A percentile compares a stretch with the other conserved stretches of the same genome.
These are phyloP conservation scores for Elysia crispata DNA, from an alignment of 2,888 invertebrate genomes.

Conservation along the genomic window DNA sequence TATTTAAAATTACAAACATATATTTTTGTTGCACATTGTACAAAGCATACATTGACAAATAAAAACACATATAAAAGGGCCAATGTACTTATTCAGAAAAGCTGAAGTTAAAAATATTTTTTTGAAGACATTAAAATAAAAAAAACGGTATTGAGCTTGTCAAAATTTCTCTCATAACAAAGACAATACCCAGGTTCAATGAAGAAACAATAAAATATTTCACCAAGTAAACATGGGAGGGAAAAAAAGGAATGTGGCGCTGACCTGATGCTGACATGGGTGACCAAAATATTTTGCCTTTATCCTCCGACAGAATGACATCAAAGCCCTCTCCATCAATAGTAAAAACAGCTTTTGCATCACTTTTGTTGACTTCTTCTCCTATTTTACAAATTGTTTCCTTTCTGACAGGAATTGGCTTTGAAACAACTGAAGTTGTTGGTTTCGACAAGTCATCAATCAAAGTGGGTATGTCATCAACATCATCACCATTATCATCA, in stretches of 20 bases:
- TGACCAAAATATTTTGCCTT: conserved; percentile 59
- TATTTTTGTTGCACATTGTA: no score
- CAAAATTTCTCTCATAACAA: no score
- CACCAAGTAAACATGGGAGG: background rate
- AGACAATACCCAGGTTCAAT: no score
- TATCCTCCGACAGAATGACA: conserved; percentile 61
- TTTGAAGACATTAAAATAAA: no score
- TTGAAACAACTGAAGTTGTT: background rate
- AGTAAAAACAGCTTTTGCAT: conserved; percentile 59
- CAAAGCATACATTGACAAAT: no score
- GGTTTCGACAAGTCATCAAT: conserved; percentile 20
- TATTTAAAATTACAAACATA: no score
- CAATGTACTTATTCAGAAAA: no score
- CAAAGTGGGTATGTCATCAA: conserved; percentile 26
- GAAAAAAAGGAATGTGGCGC: background rate
- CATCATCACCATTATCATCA: background rate
- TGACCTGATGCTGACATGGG: conserved; percentile 58
- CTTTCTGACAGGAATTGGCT: background rate
- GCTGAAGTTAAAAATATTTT: no score
- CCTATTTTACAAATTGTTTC: background rate
- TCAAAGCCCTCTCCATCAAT: conserved; percentile 67
- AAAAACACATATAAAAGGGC: no score
- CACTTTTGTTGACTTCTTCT: background rate
- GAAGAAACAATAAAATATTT: background rate
- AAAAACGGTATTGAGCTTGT: no score